Evolutionary conservation across 2,888 invertebrate species (phyloP).

Genomic region (Deilephila elpenor): DNA sequence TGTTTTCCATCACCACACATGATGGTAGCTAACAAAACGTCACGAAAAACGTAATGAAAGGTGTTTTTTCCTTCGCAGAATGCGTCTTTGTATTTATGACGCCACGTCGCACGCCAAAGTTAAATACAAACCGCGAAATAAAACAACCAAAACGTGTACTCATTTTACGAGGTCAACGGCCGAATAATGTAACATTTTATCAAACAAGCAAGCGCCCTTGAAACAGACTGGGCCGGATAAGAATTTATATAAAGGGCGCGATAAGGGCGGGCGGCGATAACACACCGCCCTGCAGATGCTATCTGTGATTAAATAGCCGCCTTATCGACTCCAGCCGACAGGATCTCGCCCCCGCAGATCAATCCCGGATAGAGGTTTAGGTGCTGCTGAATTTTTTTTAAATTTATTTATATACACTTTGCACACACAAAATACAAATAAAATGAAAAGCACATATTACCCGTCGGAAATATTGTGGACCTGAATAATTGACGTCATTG

Average conservation of each 20-base stretch:
- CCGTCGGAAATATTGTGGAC: no score
- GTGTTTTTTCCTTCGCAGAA: no score
- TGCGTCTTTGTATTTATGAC: no score
- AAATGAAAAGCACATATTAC: no score
- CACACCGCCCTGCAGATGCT: conserved; percentile 72
- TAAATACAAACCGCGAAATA: not conserved
- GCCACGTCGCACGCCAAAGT: no score
- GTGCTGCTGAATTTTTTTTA: not conserved
- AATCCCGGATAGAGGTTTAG: conserved; percentile 42
- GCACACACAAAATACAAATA: no score
- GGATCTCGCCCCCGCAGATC: conserved; percentile 65
- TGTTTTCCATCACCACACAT: no score
- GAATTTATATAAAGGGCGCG: conserved; percentile 70
- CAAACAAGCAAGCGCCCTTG: conserved; percentile 49
- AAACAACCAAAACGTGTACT: not conserved
- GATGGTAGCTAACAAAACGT: no score
- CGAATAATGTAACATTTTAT: conserved; percentile 31
- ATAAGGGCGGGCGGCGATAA: conserved; percentile 70
- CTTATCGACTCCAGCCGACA: conserved; percentile 66
- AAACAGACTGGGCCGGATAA: conserved; percentile 53
- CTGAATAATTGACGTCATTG: no score
- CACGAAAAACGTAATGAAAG: no score
- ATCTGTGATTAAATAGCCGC: conserved; percentile 80
- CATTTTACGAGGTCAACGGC: conserved; percentile 19
- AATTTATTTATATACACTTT: no score